Base-by-base conservation (phyloP, 2,888 invertebrate genomes). In the Allacma fusca region DNA sequence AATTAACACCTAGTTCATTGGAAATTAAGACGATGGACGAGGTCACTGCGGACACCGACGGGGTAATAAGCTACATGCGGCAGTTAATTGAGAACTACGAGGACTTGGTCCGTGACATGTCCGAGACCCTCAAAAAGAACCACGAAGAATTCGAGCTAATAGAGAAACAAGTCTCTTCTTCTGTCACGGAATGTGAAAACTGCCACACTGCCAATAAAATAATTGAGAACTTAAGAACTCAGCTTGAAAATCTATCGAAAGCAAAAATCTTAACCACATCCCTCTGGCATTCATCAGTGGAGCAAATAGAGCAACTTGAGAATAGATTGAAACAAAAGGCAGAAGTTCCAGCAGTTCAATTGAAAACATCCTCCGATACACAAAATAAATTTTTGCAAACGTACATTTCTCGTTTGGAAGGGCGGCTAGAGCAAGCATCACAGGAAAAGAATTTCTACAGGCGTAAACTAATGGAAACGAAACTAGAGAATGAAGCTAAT, bases 91-190 rank as follows among this genome's bases (percentile, higher is more conserved):
- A 57, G 21, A 68, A 71, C 13, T 79, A 80, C 40, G 80, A 79
- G 50, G 72, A 70, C 21, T 62, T 80, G 1, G 80, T 80, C 13
- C n/a, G 70, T 26, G 80, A 80, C 40, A 79, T 80, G 78, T 65
- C 64, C 24, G n/a, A 1, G 1, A 74, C 79, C 13, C 59, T 80
- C 1, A 50, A 64, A 1, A 34, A 78, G 40, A 73, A 69, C 23
- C 73, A 71, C 50, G 70, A 78, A 19, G 76, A 76, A 21, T 68
- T 80, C 34, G 57, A 43, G 0, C 1, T 34, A 23, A 1, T 24
- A 29, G 57, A 62, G 59, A 29, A 29, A 21, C 57, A 72, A 34
- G 71, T 67, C 21, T n/a, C 23, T 34, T 2, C 57, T 28, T 16
- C 13, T 19, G 13, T 1, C 12, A 28, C 7, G 24, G 19, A 21